Conservation (phyloP, 2,113 vertebrate species). For the Pedionomus torquatus region DNA sequence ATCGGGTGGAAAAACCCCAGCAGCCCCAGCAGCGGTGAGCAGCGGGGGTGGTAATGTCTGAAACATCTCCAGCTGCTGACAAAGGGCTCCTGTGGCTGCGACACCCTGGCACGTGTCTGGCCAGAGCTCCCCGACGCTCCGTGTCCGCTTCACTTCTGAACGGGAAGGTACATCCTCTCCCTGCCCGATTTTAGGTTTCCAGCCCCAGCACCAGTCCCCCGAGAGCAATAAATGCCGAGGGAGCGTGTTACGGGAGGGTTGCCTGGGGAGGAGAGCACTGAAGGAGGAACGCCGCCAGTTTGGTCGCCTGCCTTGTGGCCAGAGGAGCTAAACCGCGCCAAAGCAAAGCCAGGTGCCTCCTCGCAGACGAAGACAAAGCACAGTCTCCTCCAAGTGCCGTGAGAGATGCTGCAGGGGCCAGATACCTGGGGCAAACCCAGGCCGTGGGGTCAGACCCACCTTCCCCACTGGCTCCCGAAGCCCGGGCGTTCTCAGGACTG, state of each 20-base stretch:
- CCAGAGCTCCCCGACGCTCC: neutral
- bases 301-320: neutral
- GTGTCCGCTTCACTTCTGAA: accelerated
- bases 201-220: neutral
- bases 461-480: neutral
- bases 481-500: accelerated
- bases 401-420: accelerated
- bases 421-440: neutral
- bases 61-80: neutral
- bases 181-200: neutral
- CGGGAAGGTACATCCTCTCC: neutral
- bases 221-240: accelerated
- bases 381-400: accelerated
- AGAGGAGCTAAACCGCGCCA: neutral
- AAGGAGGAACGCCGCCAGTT: neutral
- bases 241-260: accelerated
- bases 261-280: too few species aligned
- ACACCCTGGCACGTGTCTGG: accelerated
- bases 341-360: neutral
- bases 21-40: neutral
- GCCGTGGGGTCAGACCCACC: neutral
- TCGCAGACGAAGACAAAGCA: neutral
- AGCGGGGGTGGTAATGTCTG: neutral
- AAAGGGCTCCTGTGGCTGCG: accelerated
- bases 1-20: neutral